A percentile compares a stretch with the other conserved stretches of the same genome.
Conservation (phyloP, 1,140 invertebrate species). For the Contarinia nasturtii region DNA sequence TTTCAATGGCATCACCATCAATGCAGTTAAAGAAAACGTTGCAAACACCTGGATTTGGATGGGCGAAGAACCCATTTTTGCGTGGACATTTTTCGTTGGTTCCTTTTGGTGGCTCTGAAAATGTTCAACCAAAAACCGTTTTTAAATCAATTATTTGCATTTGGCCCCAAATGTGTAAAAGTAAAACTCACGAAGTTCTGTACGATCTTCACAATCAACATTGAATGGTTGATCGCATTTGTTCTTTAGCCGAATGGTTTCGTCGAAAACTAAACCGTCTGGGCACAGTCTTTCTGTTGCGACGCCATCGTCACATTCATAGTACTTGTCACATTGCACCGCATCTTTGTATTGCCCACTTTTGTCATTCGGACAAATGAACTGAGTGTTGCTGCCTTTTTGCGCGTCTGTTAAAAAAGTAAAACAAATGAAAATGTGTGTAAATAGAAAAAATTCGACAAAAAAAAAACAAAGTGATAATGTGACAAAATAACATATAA, state of each 20-base stretch:
- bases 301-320: conserved; percentile 53
- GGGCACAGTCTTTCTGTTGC: conserved; percentile 58
- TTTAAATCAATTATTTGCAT: background rate
- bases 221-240: conserved; percentile 83
- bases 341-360: conserved; percentile 62
- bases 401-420: conserved; percentile 31
- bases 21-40: conserved; percentile 80
- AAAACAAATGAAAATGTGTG: conserved; percentile 6
- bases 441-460: background rate
- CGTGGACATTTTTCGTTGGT: conserved; percentile 49
- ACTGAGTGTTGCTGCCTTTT: conserved; percentile 20
- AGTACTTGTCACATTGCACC: conserved; percentile 70
- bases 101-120: conserved; percentile 51
- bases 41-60: conserved; percentile 61
- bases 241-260: conserved; percentile 59
- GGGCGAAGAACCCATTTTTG: conserved; percentile 72
- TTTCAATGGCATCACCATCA: conserved; percentile 59
- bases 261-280: conserved; percentile 74
- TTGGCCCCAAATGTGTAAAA: background rate
- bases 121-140: background rate
- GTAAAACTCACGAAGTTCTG: conserved; percentile 61
- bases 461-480: background rate
- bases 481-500: background rate
- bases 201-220: conserved; percentile 67
- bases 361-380: conserved; percentile 50